These are phyloP conservation scores for Misgurnus anguillicaudatus DNA, from an alignment of 2,113 vertebrate species.

Conservation along the genomic window DNA sequence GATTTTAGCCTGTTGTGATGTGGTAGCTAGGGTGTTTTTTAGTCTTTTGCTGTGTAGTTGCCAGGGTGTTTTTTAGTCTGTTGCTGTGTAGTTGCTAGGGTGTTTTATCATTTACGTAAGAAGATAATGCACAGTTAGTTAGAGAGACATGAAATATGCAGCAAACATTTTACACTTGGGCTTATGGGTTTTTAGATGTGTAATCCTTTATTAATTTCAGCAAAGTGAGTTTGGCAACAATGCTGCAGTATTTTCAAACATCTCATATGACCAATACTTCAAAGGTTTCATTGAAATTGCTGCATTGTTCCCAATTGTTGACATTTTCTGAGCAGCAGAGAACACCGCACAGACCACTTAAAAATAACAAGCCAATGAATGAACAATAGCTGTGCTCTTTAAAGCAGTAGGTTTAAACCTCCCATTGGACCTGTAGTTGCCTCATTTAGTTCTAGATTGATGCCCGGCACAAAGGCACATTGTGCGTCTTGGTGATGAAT, in stretches of 20 bases:
- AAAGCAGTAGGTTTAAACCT: slow-evolving; percentile 18
- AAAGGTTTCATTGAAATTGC: background rate
- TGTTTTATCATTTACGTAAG: too few relatives aligned
- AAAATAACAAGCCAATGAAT: background rate
- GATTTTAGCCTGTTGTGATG: too few relatives aligned
- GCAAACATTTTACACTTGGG: too few relatives aligned
- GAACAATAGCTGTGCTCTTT: background rate
- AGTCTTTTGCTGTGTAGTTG: background rate
- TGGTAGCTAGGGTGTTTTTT: too few relatives aligned
- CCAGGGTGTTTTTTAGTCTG: background rate
- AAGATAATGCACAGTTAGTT: too few relatives aligned
- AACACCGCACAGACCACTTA: background rate
- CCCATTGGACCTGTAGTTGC: slow-evolving; percentile 22
- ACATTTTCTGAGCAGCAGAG: slow-evolving; percentile 19
- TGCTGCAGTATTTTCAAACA: background rate
- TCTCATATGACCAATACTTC: background rate
- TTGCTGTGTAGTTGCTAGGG: background rate
- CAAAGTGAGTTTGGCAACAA: too few relatives aligned
- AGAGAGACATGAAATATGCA: too few relatives aligned
- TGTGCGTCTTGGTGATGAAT: slow-evolving; percentile 31
- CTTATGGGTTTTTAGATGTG: too few relatives aligned
- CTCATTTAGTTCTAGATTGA: slow-evolving; percentile 42
- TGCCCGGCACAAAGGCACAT: slow-evolving; percentile 40
- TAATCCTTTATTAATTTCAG: too few relatives aligned
- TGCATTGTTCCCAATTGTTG: slow-evolving; percentile 32